Percentiles rank a stretch among this genome's conserved stretches.
Evolutionary conservation across 1,140 invertebrate species (phyloP).

Genomic region (Bombus ignitus): DNA sequence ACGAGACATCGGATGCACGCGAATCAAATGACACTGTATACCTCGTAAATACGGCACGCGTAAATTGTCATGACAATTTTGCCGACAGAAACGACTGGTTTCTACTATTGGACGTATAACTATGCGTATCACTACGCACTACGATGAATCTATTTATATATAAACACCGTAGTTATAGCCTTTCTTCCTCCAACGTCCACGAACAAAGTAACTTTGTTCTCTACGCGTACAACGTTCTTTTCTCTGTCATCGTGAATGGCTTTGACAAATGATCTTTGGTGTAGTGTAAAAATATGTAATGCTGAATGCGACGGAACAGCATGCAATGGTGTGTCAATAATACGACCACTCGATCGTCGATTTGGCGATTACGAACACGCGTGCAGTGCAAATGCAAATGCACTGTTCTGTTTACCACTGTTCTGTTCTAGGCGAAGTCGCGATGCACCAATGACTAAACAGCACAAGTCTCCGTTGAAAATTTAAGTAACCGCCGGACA

Average conservation of each 20-base stretch:
- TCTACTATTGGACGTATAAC: background rate
- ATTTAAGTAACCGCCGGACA: constrained; percentile 32
- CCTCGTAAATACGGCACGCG: constrained; percentile 24
- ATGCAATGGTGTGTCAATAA: background rate
- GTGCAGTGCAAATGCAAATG: background rate
- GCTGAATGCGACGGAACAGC: background rate
- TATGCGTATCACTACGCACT: constrained; percentile 36
- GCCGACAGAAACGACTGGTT: background rate
- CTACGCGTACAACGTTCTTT: constrained; percentile 8
- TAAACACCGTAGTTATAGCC: constrained; percentile 24
- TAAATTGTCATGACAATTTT: constrained; percentile 51
- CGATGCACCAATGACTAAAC: background rate
- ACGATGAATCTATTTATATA: constrained; percentile 62
- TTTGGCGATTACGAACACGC: background rate
- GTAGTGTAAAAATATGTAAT: background rate
- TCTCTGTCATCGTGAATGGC: background rate
- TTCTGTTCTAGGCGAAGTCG: background rate
- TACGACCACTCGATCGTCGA: background rate
- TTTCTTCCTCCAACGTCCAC: constrained; percentile 32
- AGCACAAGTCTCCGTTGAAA: background rate
- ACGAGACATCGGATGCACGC: background rate
- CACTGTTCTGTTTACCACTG: constrained; percentile 3
- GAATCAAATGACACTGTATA: constrained; percentile 25
- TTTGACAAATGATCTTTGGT: background rate
- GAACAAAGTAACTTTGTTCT: constrained; percentile 50